These are phyloP conservation scores for Drosophila sucinea DNA, from an alignment of 1,140 invertebrate genomes.

Conservation along the genomic window DNA sequence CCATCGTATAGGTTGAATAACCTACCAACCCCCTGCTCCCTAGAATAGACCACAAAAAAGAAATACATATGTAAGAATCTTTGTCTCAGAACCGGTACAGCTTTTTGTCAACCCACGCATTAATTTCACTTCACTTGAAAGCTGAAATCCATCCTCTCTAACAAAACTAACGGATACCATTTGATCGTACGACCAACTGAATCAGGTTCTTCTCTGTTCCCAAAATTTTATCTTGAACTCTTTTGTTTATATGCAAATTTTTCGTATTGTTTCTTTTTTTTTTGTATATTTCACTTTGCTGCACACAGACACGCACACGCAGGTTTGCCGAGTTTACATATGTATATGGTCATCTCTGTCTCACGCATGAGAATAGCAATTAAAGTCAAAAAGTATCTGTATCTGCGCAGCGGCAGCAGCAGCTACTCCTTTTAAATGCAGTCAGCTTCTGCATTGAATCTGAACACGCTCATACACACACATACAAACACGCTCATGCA, in stretches of 20 bases:
- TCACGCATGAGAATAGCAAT: constrained; percentile 57
- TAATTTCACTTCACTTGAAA: constrained; percentile 68
- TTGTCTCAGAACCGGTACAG: constrained; percentile 62
- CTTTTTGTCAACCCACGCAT: constrained; percentile 78
- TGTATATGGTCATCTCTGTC: constrained; percentile 68
- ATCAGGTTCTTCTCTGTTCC: constrained; percentile 50
- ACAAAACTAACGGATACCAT: constrained; percentile 11
- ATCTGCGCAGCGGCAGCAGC: constrained; percentile 62
- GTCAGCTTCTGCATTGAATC: constrained; percentile 74
- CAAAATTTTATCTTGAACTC: constrained; percentile 41
- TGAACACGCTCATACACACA: constrained; percentile 53
- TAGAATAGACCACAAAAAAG: constrained; percentile 25
- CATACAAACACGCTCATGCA: constrained; percentile 33
- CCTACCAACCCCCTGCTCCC: constrained; percentile 27
- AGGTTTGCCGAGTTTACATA: constrained; percentile 14
- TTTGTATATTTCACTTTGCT: constrained; percentile 64
- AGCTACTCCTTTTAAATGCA: constrained; percentile 80
- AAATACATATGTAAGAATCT: constrained; percentile 5
- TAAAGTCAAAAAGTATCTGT: constrained; percentile 72
- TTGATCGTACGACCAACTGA: constrained; percentile 22
- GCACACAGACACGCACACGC: constrained; percentile 50
- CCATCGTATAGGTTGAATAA: constrained; percentile 61
- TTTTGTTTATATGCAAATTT: constrained; percentile 82
- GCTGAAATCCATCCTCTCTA: constrained; percentile 15
- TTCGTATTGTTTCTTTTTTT: constrained; percentile 53